Conservation (phyloP, 2,888 invertebrate genomes). For the Apamea epomidion region DNA sequence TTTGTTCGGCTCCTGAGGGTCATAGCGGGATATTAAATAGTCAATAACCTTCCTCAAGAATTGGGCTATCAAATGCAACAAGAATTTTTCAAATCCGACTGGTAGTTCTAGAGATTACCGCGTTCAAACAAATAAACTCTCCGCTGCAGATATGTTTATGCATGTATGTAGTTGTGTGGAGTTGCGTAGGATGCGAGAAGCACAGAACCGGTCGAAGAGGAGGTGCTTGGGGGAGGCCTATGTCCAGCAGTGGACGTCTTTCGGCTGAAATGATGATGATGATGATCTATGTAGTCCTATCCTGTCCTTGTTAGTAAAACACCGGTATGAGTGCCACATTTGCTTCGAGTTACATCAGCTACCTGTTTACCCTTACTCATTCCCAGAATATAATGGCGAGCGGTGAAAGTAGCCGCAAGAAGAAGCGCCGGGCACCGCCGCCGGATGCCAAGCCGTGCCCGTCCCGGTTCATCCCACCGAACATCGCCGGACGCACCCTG, state of each 20-base stretch:
- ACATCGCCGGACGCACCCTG: constrained; percentile 70
- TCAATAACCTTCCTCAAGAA: too few relatives aligned
- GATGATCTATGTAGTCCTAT: neutral
- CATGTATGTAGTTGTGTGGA: too few relatives aligned
- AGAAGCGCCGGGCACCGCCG: constrained; percentile 58
- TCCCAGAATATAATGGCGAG: constrained; percentile 74
- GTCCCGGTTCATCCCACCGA: constrained; percentile 77
- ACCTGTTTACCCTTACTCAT: neutral
- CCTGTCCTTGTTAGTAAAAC: neutral
- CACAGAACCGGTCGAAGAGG: too few relatives aligned
- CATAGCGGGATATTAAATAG: too few relatives aligned
- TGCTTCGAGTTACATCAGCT: neutral
- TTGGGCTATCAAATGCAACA: too few relatives aligned
- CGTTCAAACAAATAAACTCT: neutral
- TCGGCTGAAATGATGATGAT: too few relatives aligned
- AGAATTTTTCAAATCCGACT: too few relatives aligned
- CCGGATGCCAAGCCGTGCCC: constrained; percentile 73
- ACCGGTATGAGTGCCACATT: neutral
- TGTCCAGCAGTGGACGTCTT: too few relatives aligned
- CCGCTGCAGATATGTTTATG: too few relatives aligned
- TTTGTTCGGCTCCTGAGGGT: too few relatives aligned
- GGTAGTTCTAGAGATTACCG: neutral
- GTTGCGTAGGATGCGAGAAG: too few relatives aligned
- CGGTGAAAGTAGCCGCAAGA: constrained; percentile 77
- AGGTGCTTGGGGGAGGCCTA: too few relatives aligned